Conservation (phyloP, 2,888 invertebrate species). For the Aricia artaxerxes region DNA sequence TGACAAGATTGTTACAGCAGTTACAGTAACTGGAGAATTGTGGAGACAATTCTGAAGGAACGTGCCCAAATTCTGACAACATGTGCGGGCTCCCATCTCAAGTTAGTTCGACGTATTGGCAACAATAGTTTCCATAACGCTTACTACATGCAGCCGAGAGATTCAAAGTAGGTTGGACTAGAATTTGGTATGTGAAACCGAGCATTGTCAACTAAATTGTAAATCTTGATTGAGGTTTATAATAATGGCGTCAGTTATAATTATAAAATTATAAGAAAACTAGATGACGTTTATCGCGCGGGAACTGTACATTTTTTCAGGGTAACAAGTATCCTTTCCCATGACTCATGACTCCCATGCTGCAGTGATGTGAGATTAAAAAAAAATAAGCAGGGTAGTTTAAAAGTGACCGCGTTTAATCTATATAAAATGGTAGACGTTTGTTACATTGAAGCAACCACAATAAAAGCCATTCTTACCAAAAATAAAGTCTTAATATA, state of each 20-base stretch:
- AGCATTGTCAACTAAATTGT: neutral
- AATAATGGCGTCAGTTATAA: neutral
- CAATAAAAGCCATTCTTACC: neutral
- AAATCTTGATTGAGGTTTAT: neutral
- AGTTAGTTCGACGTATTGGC: conserved; percentile 8
- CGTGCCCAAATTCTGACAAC: conserved; percentile 2
- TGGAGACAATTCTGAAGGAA: neutral
- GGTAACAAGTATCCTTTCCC: too few species aligned
- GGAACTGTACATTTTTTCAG: too few species aligned
- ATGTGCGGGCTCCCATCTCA: neutral
- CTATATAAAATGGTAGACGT: too few species aligned
- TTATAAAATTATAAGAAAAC: neutral
- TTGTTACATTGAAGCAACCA: too few species aligned
- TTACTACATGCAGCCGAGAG: neutral
- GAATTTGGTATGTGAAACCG: neutral
- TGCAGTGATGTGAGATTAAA: too few species aligned
- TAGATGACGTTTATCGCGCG: too few species aligned
- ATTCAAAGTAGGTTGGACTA: neutral
- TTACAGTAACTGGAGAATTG: neutral
- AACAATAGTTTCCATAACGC: neutral
- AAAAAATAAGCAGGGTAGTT: too few species aligned
- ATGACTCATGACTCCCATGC: too few species aligned
- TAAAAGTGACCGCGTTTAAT: too few species aligned
- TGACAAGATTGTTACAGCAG: neutral
- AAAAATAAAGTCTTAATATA: neutral